Conservation (phyloP, 2,888 invertebrate genomes). For the Xylophagus ater region DNA sequence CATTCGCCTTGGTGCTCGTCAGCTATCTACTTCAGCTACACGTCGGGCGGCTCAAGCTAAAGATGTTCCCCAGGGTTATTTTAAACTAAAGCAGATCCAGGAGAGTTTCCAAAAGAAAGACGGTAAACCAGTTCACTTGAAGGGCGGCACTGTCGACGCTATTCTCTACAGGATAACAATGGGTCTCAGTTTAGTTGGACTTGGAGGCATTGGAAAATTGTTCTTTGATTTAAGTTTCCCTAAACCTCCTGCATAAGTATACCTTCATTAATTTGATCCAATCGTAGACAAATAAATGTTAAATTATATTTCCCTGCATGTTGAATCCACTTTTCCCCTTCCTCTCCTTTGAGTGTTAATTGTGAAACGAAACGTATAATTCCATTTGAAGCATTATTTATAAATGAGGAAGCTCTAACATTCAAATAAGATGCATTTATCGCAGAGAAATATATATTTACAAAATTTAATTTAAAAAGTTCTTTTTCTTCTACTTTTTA, state of each 20-base stretch:
- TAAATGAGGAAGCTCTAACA: too few relatives aligned
- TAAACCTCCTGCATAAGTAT: conserved; percentile 14
- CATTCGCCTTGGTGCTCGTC: conserved; percentile 32
- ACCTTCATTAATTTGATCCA: not conserved
- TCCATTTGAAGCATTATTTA: too few relatives aligned
- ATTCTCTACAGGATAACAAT: conserved; percentile 38
- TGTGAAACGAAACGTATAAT: too few relatives aligned
- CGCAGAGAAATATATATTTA: too few relatives aligned
- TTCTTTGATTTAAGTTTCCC: conserved; percentile 26
- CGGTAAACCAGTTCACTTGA: conserved; percentile 42
- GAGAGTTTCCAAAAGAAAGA: conserved; percentile 36
- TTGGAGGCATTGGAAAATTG: conserved; percentile 27
- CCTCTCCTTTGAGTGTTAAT: too few relatives aligned
- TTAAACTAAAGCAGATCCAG: conserved; percentile 19
- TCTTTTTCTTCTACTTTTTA: too few relatives aligned
- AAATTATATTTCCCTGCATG: conserved; percentile 11
- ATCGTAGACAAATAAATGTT: not conserved
- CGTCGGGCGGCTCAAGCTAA: conserved; percentile 1
- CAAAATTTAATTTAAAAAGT: too few relatives aligned
- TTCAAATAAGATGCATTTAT: too few relatives aligned
- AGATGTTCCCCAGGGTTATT: conserved; percentile 19
- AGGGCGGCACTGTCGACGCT: conserved; percentile 40
- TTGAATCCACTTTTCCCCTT: not conserved
- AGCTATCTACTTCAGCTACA: conserved; percentile 5
- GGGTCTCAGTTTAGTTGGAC: conserved; percentile 30